Evolutionary conservation across 1,140 invertebrate species (phyloP).

Genomic region (Asobara japonica): DNA sequence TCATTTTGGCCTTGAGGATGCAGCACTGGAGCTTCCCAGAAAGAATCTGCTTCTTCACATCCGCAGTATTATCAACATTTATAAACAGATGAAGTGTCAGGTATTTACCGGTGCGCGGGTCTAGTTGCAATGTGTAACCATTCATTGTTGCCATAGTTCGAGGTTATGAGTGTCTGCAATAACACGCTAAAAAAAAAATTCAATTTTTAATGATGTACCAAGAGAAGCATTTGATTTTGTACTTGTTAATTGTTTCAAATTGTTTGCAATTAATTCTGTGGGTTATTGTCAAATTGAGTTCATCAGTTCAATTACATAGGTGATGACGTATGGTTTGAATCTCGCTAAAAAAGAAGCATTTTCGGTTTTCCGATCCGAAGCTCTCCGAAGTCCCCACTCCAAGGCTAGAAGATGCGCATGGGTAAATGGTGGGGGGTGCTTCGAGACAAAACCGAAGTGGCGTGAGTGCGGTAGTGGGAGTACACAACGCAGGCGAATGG

Average conservation of each 20-base stretch:
- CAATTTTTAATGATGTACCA: too few relatives aligned
- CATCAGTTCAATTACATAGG: too few relatives aligned
- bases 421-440: too few relatives aligned
- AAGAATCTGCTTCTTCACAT: constrained; percentile 68
- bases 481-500: too few relatives aligned
- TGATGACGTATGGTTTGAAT: too few relatives aligned
- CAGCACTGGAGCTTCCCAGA: constrained; percentile 70
- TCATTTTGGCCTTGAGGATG: constrained; percentile 71
- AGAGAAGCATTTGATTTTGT: too few relatives aligned
- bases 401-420: too few relatives aligned
- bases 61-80: constrained; percentile 70
- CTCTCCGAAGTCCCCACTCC: too few relatives aligned
- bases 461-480: too few relatives aligned
- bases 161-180: background rate
- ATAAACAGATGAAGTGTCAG: constrained; percentile 69
- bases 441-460: too few relatives aligned
- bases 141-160: constrained; percentile 39
- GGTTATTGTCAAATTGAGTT: background rate
- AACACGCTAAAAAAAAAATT: background rate
- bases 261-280: background rate
- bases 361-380: too few relatives aligned
- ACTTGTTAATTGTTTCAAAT: background rate
- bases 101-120: constrained; percentile 62
- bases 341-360: too few relatives aligned
- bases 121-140: constrained; percentile 53